phyloP scores from a whole-genome alignment of 2,888 invertebrate genomes.

The Andrena chrysosceles region DNA sequence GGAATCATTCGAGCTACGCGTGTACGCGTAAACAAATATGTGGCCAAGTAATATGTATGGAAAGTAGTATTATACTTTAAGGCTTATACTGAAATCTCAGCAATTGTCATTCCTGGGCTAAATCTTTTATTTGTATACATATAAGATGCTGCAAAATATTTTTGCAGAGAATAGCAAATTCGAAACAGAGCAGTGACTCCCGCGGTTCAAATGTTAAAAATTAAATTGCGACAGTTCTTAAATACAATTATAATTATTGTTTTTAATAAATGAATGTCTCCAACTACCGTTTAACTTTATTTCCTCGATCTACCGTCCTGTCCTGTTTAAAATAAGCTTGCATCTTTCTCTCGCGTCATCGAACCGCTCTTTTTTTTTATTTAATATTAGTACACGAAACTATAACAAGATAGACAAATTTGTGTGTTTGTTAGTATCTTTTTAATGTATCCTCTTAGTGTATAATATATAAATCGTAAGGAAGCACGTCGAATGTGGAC shows the following conservation, averaged over 20 bases:
- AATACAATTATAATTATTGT: conserved; percentile 50
- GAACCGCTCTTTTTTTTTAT: not conserved
- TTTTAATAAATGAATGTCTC: conserved; percentile 65
- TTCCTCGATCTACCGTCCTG: not conserved
- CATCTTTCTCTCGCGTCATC: not conserved
- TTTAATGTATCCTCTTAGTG: not conserved
- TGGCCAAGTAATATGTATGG: conserved; percentile 31
- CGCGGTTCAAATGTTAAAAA: conserved; percentile 22
- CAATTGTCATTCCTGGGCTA: conserved; percentile 26
- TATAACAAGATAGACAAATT: not conserved
- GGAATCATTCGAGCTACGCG: conserved; percentile 7
- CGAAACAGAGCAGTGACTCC: conserved; percentile 7
- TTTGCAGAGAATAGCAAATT: conserved; percentile 23
- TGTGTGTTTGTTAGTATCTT: conserved; percentile 12
- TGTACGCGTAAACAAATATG: conserved; percentile 4
- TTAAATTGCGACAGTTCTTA: conserved; percentile 43
- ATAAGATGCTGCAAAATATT: conserved; percentile 36
- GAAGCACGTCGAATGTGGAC: conserved; percentile 19
- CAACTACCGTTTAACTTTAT: conserved; percentile 33
- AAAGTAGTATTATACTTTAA: conserved; percentile 41
- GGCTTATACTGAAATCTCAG: conserved; percentile 22
- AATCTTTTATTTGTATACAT: conserved; percentile 18
- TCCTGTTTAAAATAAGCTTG: not conserved
- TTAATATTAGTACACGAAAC: conserved; percentile 1
- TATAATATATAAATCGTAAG: conserved; percentile 18